Conservation (phyloP, 2,888 invertebrate species). For the Bellardia bayeri region DNA sequence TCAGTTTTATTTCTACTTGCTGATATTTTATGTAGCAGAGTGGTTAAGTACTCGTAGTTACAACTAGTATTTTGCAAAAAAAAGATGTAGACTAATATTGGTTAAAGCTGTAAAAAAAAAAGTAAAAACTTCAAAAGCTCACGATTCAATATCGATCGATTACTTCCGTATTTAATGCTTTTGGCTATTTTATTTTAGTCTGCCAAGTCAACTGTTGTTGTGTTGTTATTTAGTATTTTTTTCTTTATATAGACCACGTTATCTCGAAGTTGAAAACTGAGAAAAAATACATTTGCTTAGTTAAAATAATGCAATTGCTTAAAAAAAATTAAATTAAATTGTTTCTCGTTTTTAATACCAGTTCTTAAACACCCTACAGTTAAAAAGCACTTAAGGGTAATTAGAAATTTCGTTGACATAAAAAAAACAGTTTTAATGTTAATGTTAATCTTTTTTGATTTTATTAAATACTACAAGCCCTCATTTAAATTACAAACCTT, state of each 20-base stretch:
- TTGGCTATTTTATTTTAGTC: conserved; percentile 53
- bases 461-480: not conserved
- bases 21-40: not conserved
- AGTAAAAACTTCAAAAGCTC: conserved; percentile 58
- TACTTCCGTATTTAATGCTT: conserved; percentile 73
- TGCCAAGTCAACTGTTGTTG: conserved; percentile 7
- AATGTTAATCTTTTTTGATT: too few relatives aligned
- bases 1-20: conserved; percentile 5
- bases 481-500: too few relatives aligned
- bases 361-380: not conserved
- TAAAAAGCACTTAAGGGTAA: not conserved
- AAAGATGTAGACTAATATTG: conserved; percentile 33
- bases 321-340: not conserved
- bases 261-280: not conserved
- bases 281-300: conserved; percentile 6
- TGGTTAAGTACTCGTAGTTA: not conserved
- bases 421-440: too few relatives aligned
- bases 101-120: conserved; percentile 43
- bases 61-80: not conserved
- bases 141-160: conserved; percentile 72
- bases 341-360: not conserved
- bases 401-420: too few relatives aligned
- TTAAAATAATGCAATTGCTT: conserved; percentile 11
- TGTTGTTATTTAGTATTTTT: not conserved
- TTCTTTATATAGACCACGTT: conserved; percentile 26